Conservation (phyloP, 2,888 invertebrate genomes). For the Hemaris fuciformis region DNA sequence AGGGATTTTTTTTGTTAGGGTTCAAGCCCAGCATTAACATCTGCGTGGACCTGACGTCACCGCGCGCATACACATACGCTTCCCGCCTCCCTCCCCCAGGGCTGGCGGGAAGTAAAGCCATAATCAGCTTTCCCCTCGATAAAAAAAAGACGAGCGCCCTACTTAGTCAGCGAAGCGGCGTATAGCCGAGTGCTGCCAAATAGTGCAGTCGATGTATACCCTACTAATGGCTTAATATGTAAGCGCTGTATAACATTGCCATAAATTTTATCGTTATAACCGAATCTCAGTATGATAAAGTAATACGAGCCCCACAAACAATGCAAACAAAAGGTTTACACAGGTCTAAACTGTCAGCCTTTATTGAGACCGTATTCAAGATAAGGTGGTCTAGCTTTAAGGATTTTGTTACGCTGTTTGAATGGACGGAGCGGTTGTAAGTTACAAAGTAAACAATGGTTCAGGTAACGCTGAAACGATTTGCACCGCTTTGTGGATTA, state of each 20-base stretch:
- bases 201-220: too few species aligned
- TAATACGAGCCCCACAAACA: constrained; percentile 20
- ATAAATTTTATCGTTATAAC: constrained; percentile 7
- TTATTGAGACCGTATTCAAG: constrained; percentile 29
- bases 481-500: not conserved
- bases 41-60: too few species aligned
- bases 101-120: not conserved
- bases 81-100: too few species aligned
- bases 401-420: not conserved
- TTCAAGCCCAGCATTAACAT: too few species aligned
- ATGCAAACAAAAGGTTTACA: constrained; percentile 28
- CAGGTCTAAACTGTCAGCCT: constrained; percentile 30
- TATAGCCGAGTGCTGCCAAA: not conserved
- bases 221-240: too few species aligned
- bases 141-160: not conserved
- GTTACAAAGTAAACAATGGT: constrained; percentile 14
- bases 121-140: not conserved
- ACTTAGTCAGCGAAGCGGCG: not conserved
- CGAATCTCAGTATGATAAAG: constrained; percentile 24
- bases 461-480: not conserved
- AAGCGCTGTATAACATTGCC: too few species aligned
- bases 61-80: too few species aligned
- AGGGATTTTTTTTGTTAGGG: too few species aligned
- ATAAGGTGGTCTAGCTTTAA: constrained; percentile 21
- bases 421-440: not conserved